phyloP scores from a whole-genome alignment of 2,888 invertebrate species.

The Sericinus montela region DNA sequence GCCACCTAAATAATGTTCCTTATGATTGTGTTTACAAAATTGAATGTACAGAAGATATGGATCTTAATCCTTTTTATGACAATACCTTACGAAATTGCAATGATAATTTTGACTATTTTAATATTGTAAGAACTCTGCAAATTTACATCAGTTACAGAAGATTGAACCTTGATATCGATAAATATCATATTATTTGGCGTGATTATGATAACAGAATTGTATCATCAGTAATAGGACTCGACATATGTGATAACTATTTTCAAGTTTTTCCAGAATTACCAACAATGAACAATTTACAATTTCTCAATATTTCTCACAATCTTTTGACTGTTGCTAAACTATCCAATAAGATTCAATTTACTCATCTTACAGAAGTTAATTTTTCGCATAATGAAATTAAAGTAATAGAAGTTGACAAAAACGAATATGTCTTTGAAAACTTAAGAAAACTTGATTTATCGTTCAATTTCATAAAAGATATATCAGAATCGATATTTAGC shows the following conservation, averaged over 20 bases:
- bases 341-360: slow-evolving; percentile 31
- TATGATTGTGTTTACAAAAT: not conserved
- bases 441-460: slow-evolving; percentile 45
- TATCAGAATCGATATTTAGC: slow-evolving; percentile 34
- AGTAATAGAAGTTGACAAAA: slow-evolving; percentile 26
- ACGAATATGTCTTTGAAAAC: slow-evolving; percentile 25
- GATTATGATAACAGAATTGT: not conserved
- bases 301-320: slow-evolving; percentile 43
- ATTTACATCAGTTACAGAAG: not conserved
- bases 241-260: slow-evolving; percentile 37
- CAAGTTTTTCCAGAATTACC: slow-evolving; percentile 28
- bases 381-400: slow-evolving; percentile 48
- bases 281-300: slow-evolving; percentile 33
- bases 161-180: not conserved
- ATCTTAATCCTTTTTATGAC: not conserved
- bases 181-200: not conserved
- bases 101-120: too few species aligned
- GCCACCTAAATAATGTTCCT: not conserved
- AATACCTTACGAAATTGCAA: fast-evolving
- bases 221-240: slow-evolving; percentile 27
- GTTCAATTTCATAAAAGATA: slow-evolving; percentile 38
- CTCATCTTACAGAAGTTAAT: slow-evolving; percentile 36
- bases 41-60: not conserved
- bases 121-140: not conserved
- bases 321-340: slow-evolving; percentile 35